Base-by-base conservation (phyloP, 2,113 vertebrate species). In the Petrocephalus zakoni region DNA sequence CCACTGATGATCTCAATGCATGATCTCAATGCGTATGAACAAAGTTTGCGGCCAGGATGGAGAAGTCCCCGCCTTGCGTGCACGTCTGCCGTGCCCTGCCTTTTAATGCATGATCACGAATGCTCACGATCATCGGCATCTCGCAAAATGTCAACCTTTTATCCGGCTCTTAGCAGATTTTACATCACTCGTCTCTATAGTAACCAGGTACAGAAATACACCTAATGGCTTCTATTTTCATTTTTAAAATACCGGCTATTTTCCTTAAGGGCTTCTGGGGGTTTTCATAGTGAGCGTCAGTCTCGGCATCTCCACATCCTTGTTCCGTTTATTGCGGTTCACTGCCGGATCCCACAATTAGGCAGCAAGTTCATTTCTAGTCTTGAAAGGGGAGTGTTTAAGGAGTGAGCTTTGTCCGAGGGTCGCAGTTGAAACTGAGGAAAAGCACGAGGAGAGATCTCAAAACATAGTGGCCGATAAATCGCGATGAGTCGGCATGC, bases 161-260 rank as follows among this genome's bases (percentile, higher is more conserved):
- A 51, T 37, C 25, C 29, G 37, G 9, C 51, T 7, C 68, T 75
- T 81, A 52, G 15, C 42, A 78, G 51, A 75, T 58, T 37, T 87
- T 72, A 47, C 87, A 68, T 87, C 10, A 78, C 42, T 68, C 25
- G 87, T 88, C 19, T 88, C 87, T 78, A 88, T 88, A 81, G 87
- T 68, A 88, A 88, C 87, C 87, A 88, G 68, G 87, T 81, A 34
- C 68, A 21, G 49, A 78, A 78, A 29, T 78, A 75, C 64, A 72
- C 61, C 86, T 87, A 87, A 72, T 52, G 17, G 72, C 72, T 34
- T 78, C 72, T 42, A 78, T 42, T 78, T 78, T 42, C 5, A 37
- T 78, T 78, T 78, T 78, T 42, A 37, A 78, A 78, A 78, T 34
- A 34, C 13, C 5, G 29, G 5, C 34, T 75, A 34, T 19, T 75